Percentiles rank a stretch among this genome's conserved stretches.
Evolutionary conservation across 1,140 invertebrate genomes (phyloP).

Genomic region (Coelopa frigida): DNA sequence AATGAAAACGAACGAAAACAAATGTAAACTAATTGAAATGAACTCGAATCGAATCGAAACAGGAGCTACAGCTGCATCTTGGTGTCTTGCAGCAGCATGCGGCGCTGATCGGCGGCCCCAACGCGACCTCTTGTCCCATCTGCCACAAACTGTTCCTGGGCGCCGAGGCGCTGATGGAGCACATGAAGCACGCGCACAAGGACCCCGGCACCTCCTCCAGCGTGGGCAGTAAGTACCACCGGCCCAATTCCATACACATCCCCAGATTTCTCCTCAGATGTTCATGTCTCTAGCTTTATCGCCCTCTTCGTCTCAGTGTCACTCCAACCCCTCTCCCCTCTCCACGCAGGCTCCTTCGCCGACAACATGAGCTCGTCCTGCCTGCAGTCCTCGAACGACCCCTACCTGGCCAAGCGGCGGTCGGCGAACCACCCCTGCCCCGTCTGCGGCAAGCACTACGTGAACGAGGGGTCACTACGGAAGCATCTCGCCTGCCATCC

Average conservation of each 20-base stretch:
- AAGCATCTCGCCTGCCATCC: conserved; percentile 90
- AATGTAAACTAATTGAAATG: too few species aligned
- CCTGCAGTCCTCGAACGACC: conserved; percentile 47
- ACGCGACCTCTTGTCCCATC: conserved; percentile 80
- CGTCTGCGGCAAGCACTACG: conserved; percentile 90
- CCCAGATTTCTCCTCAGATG: too few species aligned
- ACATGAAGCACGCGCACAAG: conserved; percentile 93
- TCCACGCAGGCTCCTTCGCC: too few species aligned
- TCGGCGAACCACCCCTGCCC: conserved; percentile 90
- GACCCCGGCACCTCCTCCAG: conserved; percentile 81
- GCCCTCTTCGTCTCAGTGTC: too few species aligned
- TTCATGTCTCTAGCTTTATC: too few species aligned
- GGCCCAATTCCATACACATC: too few species aligned
- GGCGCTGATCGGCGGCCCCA: conserved; percentile 79
- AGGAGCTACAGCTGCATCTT: conserved; percentile 77
- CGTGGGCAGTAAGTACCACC: conserved; percentile 77
- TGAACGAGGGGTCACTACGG: conserved; percentile 85
- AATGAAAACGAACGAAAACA: conserved; percentile 36
- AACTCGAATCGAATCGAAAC: conserved; percentile 21
- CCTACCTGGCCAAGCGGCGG: conserved; percentile 81
- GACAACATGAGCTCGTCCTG: conserved; percentile 4
- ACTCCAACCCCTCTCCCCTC: too few species aligned
- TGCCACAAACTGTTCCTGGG: conserved; percentile 91
- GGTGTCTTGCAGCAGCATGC: conserved; percentile 89
- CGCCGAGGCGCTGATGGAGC: conserved; percentile 85